phyloP scores from a whole-genome alignment of 2,113 vertebrate genomes.

The Daboia siamensis region DNA sequence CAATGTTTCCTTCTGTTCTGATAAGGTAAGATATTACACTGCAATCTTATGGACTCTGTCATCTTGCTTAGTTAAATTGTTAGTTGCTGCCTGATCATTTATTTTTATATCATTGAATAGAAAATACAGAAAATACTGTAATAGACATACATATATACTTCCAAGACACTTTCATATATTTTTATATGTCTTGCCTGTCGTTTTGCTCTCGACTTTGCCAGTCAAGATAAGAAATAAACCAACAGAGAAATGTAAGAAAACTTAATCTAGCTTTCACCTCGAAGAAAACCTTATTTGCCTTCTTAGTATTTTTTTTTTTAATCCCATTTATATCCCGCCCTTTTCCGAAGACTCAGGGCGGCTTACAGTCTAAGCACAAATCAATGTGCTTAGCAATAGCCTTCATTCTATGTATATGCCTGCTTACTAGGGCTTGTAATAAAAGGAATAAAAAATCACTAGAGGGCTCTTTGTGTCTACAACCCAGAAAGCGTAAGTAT shows the following conservation, averaged over 20 bases:
- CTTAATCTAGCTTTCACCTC: not conserved
- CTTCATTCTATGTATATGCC: too few relatives aligned
- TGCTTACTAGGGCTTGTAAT: too few relatives aligned
- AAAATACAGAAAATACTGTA: not conserved
- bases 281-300: not conserved
- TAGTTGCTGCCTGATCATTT: not conserved
- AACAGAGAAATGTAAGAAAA: not conserved
- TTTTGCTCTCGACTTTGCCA: not conserved
- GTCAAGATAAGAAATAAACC: not conserved
- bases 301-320: not conserved
- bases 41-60: not conserved
- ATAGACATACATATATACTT: not conserved
- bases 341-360: too few relatives aligned
- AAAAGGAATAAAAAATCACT: not conserved
- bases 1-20: not conserved
- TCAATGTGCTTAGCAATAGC: too few relatives aligned
- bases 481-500: not conserved
- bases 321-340: too few relatives aligned
- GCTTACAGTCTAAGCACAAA: too few relatives aligned
- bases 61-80: conserved; percentile 23
- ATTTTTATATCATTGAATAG: not conserved
- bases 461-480: not conserved
- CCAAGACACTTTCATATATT: conserved; percentile 3
- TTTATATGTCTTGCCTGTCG: conserved; percentile 3
- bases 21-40: not conserved